A percentile compares a stretch with the other conserved stretches of the same genome.
Conservation (phyloP, 2,113 vertebrate species). For the Leptosomus discolor region DNA sequence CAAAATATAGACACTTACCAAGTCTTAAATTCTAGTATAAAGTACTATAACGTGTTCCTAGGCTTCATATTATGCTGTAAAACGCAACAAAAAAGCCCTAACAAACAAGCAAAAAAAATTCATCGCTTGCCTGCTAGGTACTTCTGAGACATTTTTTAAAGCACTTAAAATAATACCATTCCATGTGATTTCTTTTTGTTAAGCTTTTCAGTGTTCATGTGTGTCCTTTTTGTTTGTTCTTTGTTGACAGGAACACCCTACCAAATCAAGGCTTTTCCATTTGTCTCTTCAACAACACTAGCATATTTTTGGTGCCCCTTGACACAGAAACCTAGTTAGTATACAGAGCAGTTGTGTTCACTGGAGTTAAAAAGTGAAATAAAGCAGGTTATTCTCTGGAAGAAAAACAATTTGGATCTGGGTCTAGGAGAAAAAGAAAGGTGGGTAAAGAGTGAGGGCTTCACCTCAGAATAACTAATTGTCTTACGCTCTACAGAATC, state of each 20-base stretch:
- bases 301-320: background rate
- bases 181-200: background rate
- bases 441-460: background rate
- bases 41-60: background rate
- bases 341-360: background rate
- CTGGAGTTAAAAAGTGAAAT: background rate
- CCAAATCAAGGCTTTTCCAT: background rate
- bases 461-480: background rate
- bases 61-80: background rate
- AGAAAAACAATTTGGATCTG: background rate
- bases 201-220: background rate
- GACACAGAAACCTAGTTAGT: background rate
- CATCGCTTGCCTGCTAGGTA: background rate
- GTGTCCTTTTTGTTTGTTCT: background rate
- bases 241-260: background rate
- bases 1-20: background rate
- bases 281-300: background rate
- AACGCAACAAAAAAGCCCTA: background rate
- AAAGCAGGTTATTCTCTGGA: background rate
- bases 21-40: background rate
- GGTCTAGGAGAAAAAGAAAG: background rate
- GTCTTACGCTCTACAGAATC: background rate
- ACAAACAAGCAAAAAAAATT: background rate
- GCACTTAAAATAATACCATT: background rate
- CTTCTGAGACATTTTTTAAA: background rate